phyloP scores from a whole-genome alignment of 2,888 invertebrate genomes.

The Parapristionchus giblindavisi region DNA sequence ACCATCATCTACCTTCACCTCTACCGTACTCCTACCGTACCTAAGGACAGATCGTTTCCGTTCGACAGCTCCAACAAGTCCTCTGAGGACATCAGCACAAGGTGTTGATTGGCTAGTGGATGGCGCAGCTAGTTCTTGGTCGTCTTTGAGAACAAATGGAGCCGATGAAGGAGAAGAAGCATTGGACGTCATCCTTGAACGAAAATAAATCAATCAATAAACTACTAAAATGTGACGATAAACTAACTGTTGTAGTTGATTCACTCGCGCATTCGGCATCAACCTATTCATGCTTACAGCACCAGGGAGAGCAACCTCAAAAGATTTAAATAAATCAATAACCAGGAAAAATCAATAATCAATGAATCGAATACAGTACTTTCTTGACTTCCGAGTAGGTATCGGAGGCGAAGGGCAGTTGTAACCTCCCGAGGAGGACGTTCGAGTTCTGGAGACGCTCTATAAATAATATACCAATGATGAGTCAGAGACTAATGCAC shows the following conservation, averaged over 20 bases:
- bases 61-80: conserved; percentile 7
- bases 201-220: no score
- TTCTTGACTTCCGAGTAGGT: no score
- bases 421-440: neutral
- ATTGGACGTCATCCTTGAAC: conserved; percentile 19
- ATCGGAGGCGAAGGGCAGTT: conserved; percentile 23
- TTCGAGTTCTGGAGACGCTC: conserved; percentile 4
- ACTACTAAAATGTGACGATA: neutral
- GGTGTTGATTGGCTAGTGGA: neutral
- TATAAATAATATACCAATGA: no score
- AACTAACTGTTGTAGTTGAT: conserved; percentile 11
- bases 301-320: neutral
- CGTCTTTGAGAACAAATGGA: conserved; percentile 7
- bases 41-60: neutral
- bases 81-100: conserved; percentile 7
- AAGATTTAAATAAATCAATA: neutral
- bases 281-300: conserved; percentile 21
- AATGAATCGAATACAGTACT: no score
- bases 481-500: no score
- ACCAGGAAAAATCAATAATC: neutral
- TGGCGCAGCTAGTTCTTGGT: neutral
- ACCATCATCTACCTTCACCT: no score
- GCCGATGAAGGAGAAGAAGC: conserved; percentile 4
- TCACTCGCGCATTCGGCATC: conserved; percentile 11
- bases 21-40: neutral